A percentile compares a stretch with the other conserved stretches of the same genome.
These are phyloP conservation scores for Calypte anna DNA, from an alignment of 2,113 vertebrate genomes.

Conservation along the genomic window DNA sequence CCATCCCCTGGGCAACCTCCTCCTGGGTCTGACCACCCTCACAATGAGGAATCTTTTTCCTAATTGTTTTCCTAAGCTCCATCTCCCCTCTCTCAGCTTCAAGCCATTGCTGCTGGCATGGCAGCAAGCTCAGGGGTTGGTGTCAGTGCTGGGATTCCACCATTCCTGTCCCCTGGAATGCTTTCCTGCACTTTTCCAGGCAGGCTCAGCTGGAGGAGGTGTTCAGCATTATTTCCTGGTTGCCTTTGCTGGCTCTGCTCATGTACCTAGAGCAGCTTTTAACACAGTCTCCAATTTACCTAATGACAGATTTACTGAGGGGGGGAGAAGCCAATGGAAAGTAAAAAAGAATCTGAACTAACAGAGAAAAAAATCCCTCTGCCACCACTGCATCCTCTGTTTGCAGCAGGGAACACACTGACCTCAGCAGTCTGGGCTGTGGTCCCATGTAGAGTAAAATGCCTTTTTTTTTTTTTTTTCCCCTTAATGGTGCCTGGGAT, in stretches of 20 bases:
- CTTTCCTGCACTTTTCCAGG: rapidly evolving
- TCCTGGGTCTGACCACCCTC: no score
- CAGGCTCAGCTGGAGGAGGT: rapidly evolving
- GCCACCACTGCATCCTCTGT: no score
- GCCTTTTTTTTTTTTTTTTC: no score
- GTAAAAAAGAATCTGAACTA: not conserved
- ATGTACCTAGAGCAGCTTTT: not conserved
- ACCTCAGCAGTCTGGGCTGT: rapidly evolving
- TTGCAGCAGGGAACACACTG: not conserved
- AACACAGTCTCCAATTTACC: not conserved
- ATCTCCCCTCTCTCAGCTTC: no score
- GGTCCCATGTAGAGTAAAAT: not conserved
- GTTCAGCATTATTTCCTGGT: not conserved
- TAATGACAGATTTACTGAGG: not conserved
- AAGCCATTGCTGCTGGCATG: no score
- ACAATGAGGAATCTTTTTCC: no score
- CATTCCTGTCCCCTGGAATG: rapidly evolving
- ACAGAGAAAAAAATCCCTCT: not conserved
- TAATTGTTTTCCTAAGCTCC: no score
- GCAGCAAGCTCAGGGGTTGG: not conserved
- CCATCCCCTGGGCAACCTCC: no score
- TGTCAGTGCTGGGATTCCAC: rapidly evolving
- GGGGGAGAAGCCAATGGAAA: not conserved
- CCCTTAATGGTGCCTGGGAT: no score
- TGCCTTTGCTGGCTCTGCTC: not conserved